Evolutionary conservation across 2,797 vertebrate species (phyloP), one percentile per base, ranked within the genome.

Genomic region (Odontamblyopus lacepedii): DNA sequence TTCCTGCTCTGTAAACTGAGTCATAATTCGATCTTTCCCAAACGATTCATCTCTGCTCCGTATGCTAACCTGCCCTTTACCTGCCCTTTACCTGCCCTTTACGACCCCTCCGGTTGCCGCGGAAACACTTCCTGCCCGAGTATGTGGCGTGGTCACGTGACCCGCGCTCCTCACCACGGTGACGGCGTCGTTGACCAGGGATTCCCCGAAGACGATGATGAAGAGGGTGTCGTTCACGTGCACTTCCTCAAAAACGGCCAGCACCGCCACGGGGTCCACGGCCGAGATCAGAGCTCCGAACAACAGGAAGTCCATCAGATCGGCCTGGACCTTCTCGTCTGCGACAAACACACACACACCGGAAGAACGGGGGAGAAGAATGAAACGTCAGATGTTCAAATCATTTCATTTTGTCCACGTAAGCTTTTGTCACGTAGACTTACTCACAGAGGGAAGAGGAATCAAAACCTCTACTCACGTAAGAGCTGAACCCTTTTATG

Each of bases 191-290:
- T 98, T 98, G 66, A 98, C 88, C 84, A 98, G 93, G 0, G 97
- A 98, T 88, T 98, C 97, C 71, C 97, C 97, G 0, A 98, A 98
- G 68, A 98, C 96, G 1, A 98, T 98, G 91, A 98, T 98, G 90
- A 98, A 98, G 68, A 98, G 95, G 3, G 92, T 97, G 84, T 98
- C 97, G 0, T 98, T 98, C 77, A 98, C 94, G 0, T 98, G 97
- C 55, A 98, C 97, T 79, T 98, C 97, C 84, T 98, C 97, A 0
- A 98, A 98, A 71, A 98, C 96, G 0, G 97, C 96, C 70, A 98
- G 70, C 73, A 98, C 96, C 0, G 97, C 97, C 78, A 98, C 96
- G 0, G 97, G 97, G 81, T 98, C 97, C 69, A 98, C 97, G 0
- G 97, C 97, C 0, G 97, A 98, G 90, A 98, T 98, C 83, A 98